These are phyloP conservation scores for Dryobates pubescens DNA, from an alignment of 2,797 vertebrate genomes.

Conservation along the genomic window DNA sequence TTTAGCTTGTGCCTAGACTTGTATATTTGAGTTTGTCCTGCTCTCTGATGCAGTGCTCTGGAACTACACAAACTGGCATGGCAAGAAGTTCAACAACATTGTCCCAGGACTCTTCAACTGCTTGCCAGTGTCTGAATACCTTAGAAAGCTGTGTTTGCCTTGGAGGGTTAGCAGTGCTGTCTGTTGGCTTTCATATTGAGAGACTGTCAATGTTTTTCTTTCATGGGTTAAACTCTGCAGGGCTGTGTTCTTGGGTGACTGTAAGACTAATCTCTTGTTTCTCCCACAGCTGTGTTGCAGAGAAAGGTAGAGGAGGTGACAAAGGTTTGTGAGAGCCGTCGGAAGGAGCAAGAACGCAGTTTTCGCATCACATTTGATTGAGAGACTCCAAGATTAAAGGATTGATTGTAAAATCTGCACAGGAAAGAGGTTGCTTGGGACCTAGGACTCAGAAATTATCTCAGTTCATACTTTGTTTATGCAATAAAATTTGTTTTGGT, in stretches of 20 bases:
- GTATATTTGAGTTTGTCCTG: not conserved
- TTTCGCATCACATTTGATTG: not conserved
- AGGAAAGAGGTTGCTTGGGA: not conserved
- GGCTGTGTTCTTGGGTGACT: not conserved
- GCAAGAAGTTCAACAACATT: fast-evolving
- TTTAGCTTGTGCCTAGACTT: not conserved
- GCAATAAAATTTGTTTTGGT: not conserved
- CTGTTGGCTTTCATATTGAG: not conserved
- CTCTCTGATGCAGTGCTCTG: not conserved
- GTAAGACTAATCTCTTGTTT: not conserved
- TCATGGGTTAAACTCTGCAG: no score
- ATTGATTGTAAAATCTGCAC: not conserved
- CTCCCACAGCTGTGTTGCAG: constrained; percentile 85
- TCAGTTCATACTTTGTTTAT: not conserved
- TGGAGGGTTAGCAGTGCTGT: not conserved
- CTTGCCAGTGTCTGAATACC: not conserved
- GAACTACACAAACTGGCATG: not conserved
- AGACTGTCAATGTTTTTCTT: not conserved
- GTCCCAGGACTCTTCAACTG: not conserved
- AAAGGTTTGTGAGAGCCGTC: not conserved
- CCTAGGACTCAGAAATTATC: not conserved
- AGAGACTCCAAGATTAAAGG: not conserved
- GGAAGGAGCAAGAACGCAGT: constrained; percentile 25
- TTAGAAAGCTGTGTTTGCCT: not conserved
- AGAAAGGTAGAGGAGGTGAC: constrained; percentile 94